phyloP scores from a whole-genome alignment of 2,888 invertebrate species.

The Odontocolon sp. region DNA sequence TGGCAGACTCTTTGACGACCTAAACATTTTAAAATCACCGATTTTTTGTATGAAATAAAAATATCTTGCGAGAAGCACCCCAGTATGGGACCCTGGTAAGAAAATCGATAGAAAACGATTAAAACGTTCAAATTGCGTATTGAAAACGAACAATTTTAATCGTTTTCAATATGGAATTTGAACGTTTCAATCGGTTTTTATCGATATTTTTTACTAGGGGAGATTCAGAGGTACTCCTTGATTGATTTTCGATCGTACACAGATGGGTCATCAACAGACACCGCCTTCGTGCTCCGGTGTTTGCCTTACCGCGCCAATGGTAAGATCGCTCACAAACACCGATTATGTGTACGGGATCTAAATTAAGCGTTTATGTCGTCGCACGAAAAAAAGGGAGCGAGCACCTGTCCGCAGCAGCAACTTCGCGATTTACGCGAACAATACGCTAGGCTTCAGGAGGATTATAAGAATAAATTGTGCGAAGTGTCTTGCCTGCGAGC shows the following conservation, averaged over 20 bases:
- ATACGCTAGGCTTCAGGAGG: slow-evolving; percentile 85
- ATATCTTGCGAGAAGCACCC: slow-evolving; percentile 40
- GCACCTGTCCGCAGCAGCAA: slow-evolving; percentile 82
- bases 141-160: too few relatives aligned
- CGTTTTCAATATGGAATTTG: too few relatives aligned
- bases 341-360: too few relatives aligned
- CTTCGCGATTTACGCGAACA: slow-evolving; percentile 84
- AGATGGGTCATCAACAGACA: slow-evolving; percentile 65
- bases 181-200: too few relatives aligned
- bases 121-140: too few relatives aligned
- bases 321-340: slow-evolving; percentile 53
- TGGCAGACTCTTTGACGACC: too few relatives aligned
- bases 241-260: slow-evolving; percentile 59
- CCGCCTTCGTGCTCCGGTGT: slow-evolving; percentile 68
- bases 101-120: too few relatives aligned
- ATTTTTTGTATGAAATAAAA: slow-evolving; percentile 27
- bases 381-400: slow-evolving; percentile 66
- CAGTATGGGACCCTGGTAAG: too few relatives aligned
- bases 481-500: slow-evolving; percentile 84
- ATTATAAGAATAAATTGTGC: slow-evolving; percentile 86
- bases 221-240: slow-evolving; percentile 21
- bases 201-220: too few relatives aligned
- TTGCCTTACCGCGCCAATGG: slow-evolving; percentile 71
- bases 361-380: background rate
- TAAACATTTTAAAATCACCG: too few relatives aligned